These are phyloP conservation scores for Zaprionus davidi DNA, from an alignment of 1,140 invertebrate species.

Conservation along the genomic window DNA sequence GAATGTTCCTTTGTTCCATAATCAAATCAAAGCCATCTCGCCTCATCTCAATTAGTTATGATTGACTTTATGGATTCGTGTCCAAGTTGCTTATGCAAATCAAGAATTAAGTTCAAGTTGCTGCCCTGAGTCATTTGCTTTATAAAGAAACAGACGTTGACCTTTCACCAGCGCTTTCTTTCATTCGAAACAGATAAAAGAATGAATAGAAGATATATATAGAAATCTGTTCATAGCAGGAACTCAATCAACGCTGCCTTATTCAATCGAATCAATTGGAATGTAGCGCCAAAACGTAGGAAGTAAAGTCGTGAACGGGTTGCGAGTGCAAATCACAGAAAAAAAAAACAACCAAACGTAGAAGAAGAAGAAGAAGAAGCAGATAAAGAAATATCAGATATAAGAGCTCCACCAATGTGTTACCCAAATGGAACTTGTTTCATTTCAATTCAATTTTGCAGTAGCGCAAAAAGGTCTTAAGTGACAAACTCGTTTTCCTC, in stretches of 20 bases:
- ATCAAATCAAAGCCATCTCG: background rate
- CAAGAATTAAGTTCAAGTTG: background rate
- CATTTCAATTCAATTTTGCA: conserved; percentile 76
- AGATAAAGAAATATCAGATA: conserved; percentile 41
- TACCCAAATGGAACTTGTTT: conserved; percentile 67
- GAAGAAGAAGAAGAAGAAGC: conserved; percentile 38
- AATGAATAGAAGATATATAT: background rate
- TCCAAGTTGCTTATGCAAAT: conserved; percentile 25
- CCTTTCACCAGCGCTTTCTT: conserved; percentile 22
- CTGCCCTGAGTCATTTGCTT: conserved; percentile 8
- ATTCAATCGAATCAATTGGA: conserved; percentile 26
- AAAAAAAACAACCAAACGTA: conserved; percentile 1
- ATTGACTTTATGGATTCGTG: background rate
- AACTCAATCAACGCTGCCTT: conserved; percentile 29
- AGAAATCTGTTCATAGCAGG: conserved; percentile 22
- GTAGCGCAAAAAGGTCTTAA: conserved; percentile 76
- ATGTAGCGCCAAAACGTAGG: conserved; percentile 46
- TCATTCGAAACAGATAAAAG: background rate
- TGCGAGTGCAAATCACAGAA: conserved; percentile 8
- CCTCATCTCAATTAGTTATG: conserved; percentile 17
- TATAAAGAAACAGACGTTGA: background rate
- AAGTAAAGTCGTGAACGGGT: conserved; percentile 32
- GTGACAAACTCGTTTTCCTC: conserved; percentile 73
- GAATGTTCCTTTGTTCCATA: background rate
- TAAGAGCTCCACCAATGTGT: conserved; percentile 27